Evolutionary conservation across 2,797 vertebrate species (phyloP).

Genomic region (Manis pentadactyla): DNA sequence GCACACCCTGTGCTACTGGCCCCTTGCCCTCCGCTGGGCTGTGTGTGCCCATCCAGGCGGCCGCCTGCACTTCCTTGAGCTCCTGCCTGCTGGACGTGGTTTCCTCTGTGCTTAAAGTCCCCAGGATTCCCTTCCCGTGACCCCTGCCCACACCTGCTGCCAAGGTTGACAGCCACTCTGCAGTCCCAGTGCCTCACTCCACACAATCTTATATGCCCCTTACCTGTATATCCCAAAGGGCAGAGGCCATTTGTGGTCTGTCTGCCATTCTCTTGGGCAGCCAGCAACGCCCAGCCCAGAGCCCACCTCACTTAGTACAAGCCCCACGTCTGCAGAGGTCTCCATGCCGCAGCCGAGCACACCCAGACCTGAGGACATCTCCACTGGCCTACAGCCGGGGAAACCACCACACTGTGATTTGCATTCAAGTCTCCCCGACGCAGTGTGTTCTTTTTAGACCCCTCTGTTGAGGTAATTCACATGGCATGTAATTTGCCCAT

Average conservation of each 20-base stretch:
- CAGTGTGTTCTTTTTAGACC: too few relatives aligned
- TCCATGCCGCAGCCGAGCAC: background rate
- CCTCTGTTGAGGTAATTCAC: background rate
- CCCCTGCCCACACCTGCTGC: background rate
- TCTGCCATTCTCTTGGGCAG: background rate
- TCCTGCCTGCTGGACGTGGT: background rate
- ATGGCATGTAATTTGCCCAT: too few relatives aligned
- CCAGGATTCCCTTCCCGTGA: background rate
- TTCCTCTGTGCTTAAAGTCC: background rate
- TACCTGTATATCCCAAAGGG: too few relatives aligned
- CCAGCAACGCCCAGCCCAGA: background rate
- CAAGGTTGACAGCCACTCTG: background rate
- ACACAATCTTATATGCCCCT: too few relatives aligned
- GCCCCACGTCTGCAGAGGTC: background rate
- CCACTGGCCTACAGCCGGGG: background rate
- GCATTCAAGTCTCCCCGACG: background rate
- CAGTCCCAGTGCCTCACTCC: background rate
- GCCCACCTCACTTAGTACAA: background rate
- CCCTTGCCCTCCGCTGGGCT: background rate
- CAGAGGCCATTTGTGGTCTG: background rate
- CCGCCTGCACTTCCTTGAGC: background rate
- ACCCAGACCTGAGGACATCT: background rate
- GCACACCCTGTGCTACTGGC: too few relatives aligned
- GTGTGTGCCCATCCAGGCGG: fast-evolving
- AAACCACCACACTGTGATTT: background rate